Conservation (phyloP, 2,888 invertebrate species). For the Cheilosia pagana region DNA sequence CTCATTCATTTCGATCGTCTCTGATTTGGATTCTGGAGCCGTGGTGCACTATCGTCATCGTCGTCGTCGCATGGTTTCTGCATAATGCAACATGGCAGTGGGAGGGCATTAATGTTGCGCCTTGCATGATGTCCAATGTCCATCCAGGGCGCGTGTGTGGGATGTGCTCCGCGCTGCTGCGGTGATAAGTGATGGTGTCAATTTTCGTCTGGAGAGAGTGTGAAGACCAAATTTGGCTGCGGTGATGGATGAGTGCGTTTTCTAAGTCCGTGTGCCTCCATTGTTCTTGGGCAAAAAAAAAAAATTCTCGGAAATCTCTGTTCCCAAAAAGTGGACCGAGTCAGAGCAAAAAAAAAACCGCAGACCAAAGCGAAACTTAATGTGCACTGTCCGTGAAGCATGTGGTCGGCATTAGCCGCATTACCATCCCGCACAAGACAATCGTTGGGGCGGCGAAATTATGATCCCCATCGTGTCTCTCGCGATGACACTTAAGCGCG, state of each 20-base stretch:
- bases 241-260: constrained; percentile 67
- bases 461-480: constrained; percentile 62
- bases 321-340: constrained; percentile 8
- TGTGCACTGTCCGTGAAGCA: constrained; percentile 47
- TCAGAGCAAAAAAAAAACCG: constrained; percentile 6
- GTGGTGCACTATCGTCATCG: constrained; percentile 51
- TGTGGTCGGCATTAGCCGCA: constrained; percentile 41
- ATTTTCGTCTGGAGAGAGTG: constrained; percentile 59
- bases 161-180: constrained; percentile 40
- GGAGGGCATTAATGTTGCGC: constrained; percentile 74
- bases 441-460: constrained; percentile 60
- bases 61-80: constrained; percentile 27
- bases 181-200: constrained; percentile 74
- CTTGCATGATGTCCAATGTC: constrained; percentile 66
- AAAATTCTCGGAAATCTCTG: constrained; percentile 47
- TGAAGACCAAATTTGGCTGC: constrained; percentile 61
- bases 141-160: constrained; percentile 55
- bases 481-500: constrained; percentile 72
- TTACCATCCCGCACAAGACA: constrained; percentile 51
- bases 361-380: constrained; percentile 20
- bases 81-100: constrained; percentile 68
- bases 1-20: constrained; percentile 64
- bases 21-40: constrained; percentile 67
- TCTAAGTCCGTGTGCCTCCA: constrained; percentile 46
- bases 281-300: constrained; percentile 43